phyloP scores from a whole-genome alignment of 2,888 invertebrate genomes.

The Pachydiplax longipennis region DNA sequence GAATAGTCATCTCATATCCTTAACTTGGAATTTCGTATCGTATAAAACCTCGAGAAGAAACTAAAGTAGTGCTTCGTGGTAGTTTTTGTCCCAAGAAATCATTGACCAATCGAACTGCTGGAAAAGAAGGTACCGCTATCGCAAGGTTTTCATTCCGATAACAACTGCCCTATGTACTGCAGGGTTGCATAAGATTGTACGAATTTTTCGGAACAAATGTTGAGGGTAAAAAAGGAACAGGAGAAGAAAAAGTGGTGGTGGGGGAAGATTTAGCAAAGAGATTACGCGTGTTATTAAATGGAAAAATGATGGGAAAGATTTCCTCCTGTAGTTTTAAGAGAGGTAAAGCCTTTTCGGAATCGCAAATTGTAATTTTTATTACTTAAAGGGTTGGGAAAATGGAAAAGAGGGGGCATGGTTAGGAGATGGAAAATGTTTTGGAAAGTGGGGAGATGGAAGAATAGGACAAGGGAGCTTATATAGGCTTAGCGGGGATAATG shows the following conservation, averaged over 20 bases:
- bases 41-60: too few species aligned
- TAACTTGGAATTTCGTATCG: too few species aligned
- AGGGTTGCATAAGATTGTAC: too few species aligned
- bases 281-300: neutral
- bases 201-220: too few species aligned
- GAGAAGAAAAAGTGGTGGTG: neutral
- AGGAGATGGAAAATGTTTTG: neutral
- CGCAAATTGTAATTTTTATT: neutral
- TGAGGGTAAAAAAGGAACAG: too few species aligned
- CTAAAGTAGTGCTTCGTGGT: too few species aligned
- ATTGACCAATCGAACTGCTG: too few species aligned
- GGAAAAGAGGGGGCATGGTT: neutral
- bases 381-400: neutral
- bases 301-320: neutral
- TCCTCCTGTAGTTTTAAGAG: neutral
- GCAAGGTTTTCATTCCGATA: too few species aligned
- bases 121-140: too few species aligned
- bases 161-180: too few species aligned
- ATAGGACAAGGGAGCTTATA: constrained; percentile 39
- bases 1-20: too few species aligned
- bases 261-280: neutral
- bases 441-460: neutral
- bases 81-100: too few species aligned
- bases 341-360: neutral
- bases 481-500: constrained; percentile 46